These are phyloP conservation scores for Malacosoma neustria DNA, from an alignment of 2,888 invertebrate species.

Conservation along the genomic window DNA sequence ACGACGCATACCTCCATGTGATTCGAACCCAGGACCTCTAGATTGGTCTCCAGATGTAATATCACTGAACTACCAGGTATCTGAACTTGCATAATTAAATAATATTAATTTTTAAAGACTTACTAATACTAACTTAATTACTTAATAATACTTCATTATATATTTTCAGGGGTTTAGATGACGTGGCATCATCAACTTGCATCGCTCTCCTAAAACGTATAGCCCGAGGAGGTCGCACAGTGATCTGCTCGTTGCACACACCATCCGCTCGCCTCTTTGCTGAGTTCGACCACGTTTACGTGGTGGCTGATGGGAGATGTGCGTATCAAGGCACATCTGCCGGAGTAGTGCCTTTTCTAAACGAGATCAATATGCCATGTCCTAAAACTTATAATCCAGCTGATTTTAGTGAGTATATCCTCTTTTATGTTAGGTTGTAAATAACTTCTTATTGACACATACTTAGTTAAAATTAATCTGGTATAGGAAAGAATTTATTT, in stretches of 20 bases:
- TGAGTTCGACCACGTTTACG: slow-evolving; percentile 93
- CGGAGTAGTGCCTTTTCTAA: slow-evolving; percentile 88
- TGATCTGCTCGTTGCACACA: slow-evolving; percentile 97
- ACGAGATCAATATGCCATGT: slow-evolving; percentile 85
- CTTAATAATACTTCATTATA: too few relatives aligned
- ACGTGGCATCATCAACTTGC: slow-evolving; percentile 92
- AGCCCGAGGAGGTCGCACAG: slow-evolving; percentile 90
- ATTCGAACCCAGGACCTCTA: too few relatives aligned
- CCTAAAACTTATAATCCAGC: slow-evolving; percentile 96
- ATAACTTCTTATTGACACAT: too few relatives aligned
- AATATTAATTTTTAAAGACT: neutral
- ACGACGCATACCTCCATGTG: too few relatives aligned
- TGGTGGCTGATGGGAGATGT: slow-evolving; percentile 91
- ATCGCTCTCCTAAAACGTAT: slow-evolving; percentile 88
- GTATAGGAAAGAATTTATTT: too few relatives aligned
- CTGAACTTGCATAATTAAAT: neutral
- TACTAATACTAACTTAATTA: too few relatives aligned
- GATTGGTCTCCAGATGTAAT: too few relatives aligned
- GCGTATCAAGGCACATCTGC: slow-evolving; percentile 88
- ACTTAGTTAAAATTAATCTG: too few relatives aligned
- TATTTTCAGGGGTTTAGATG: slow-evolving; percentile 89
- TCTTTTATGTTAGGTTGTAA: neutral
- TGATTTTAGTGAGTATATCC: slow-evolving; percentile 87
- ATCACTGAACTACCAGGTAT: too few relatives aligned
- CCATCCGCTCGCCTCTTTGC: slow-evolving; percentile 94